These are phyloP conservation scores for Patiria miniata DNA, from an alignment of 35 echinoderm and acorn worm species.

Conservation along the genomic window DNA sequence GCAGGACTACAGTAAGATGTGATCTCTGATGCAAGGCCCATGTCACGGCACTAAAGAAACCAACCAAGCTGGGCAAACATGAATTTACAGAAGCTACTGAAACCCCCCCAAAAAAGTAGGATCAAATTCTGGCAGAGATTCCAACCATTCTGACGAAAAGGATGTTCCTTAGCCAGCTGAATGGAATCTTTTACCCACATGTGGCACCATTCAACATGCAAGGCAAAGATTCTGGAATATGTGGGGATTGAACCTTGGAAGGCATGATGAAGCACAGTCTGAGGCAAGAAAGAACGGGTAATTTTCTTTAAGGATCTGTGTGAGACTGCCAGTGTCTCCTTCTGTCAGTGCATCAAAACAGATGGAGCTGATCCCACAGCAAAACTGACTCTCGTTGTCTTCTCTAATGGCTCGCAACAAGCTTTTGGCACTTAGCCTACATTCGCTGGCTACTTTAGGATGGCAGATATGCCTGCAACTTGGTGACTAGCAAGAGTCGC, in stretches of 20 bases:
- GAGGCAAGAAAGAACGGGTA: slow-evolving; percentile 17
- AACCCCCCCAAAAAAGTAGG: no score
- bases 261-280: slow-evolving; percentile 46
- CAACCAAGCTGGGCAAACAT: no score
- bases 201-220: slow-evolving; percentile 47
- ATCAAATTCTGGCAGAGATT: background rate
- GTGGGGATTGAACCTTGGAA: slow-evolving; percentile 48
- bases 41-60: background rate
- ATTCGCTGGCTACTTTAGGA: background rate
- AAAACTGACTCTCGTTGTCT: slow-evolving; percentile 25
- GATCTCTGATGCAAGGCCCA: background rate
- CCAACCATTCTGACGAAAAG: background rate
- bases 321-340: background rate
- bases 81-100: no score
- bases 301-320: slow-evolving; percentile 40
- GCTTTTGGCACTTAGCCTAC: slow-evolving; percentile 42
- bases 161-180: background rate
- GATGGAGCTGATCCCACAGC: background rate
- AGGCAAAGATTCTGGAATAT: slow-evolving; percentile 63
- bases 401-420: slow-evolving; percentile 64
- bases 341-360: slow-evolving; percentile 49
- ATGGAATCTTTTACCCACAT: slow-evolving; percentile 38
- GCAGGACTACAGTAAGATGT: background rate
- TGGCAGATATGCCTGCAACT: background rate
- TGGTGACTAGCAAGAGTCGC: slow-evolving; percentile 55